Evolutionary conservation across 64 coral and sea anemone genomes (phyloP).

Genomic region (Stylophora pistillata): DNA sequence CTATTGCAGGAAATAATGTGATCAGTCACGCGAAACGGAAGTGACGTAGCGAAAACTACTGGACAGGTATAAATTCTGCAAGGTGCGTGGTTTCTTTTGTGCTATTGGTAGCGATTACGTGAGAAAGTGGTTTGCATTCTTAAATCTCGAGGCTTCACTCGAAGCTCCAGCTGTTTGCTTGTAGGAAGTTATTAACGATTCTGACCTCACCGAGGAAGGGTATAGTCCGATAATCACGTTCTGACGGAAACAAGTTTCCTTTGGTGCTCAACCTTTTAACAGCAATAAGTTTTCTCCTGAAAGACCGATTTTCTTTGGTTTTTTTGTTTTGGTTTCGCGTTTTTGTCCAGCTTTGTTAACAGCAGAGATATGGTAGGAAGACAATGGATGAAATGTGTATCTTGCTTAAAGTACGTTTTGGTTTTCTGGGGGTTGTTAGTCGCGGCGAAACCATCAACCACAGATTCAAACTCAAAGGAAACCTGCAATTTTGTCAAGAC

Average conservation of each 20-base stretch:
- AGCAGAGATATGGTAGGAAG: not conserved
- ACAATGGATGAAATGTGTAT: not conserved
- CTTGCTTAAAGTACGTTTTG: conserved; percentile 2
- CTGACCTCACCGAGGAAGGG: conserved; percentile 32
- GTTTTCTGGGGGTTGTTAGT: not conserved
- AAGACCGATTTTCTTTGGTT: not conserved
- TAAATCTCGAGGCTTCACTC: not conserved
- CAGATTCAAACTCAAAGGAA: not conserved
- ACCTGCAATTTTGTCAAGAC: conserved; percentile 30
- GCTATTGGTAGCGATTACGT: conserved; percentile 15
- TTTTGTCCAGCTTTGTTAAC: not conserved
- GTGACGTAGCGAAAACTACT: not conserved
- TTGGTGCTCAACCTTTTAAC: not conserved
- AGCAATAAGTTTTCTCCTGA: not conserved
- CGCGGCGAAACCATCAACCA: conserved; percentile 14
- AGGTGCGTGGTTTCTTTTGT: not conserved
- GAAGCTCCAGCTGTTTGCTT: not conserved
- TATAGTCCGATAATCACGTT: conserved; percentile 23
- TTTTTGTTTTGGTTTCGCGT: not conserved
- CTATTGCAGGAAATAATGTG: not conserved
- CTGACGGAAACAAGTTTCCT: too few species aligned
- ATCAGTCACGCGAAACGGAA: conserved; percentile 11
- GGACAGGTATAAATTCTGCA: too few species aligned
- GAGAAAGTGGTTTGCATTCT: not conserved
- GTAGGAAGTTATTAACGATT: conserved; percentile 28